Base-by-base conservation (phyloP, 2,113 vertebrate species). In the Peromyscus californicus region DNA sequence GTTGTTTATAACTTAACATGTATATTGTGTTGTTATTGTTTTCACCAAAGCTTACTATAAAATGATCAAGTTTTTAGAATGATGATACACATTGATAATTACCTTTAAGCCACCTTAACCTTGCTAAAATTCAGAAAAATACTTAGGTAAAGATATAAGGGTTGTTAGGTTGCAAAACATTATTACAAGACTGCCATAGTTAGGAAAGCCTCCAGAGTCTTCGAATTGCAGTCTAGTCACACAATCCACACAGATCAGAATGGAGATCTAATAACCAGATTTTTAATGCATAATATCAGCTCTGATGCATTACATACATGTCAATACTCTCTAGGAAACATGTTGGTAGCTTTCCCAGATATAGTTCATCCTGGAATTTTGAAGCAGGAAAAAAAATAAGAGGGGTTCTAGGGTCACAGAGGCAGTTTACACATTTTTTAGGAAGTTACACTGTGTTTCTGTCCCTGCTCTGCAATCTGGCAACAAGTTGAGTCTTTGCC, bases 401-500 rank as follows among this genome's bases (percentile, higher is more conserved):
- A 89, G 75, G 26, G 51, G 36, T 65, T 29, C 65, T 26, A 76
- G 13, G 48, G 31, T 91, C 75, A 89, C 4, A 5, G 4, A 74
- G 69, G 17, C 26, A 39, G 7, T 48, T 91, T 79, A 29, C 2
- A 5, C 3, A 33, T 29, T 86, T 91, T 93, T 48, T 86, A 76
- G 63, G 72, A 92, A 89, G 67, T 72, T 63, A 48, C 31, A 39
- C 21, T 78, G 11, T 67, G 95, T 95, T 83, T 88, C 39, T 26
- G 29, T 63, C 26, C 33, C 51, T 90, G 70, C 54, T 82, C 31
- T 87, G 61, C 48, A 82, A 0, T 94, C 61, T 70, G 26, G 36
- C n/a, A 3, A 0, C 57, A 72, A 92, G 45, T 45, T 75, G 90
- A 87, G 9, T 42, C 89, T 93, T 96, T 96, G 85, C 48, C 96